Conservation (phyloP, 2,888 invertebrate species). For the Prenolepis imparis region DNA sequence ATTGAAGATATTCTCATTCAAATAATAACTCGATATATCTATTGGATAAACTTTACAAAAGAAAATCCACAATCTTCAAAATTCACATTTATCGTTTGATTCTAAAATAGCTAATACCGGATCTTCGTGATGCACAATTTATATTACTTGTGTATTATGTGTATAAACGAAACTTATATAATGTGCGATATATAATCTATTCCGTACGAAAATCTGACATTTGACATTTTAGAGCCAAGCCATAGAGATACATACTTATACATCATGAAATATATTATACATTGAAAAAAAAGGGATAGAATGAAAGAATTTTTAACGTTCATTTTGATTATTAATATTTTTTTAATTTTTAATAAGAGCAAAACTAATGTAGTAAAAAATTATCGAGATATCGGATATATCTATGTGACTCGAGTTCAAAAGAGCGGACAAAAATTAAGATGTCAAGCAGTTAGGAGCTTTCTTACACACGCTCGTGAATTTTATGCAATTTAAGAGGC, state of each 20-base stretch:
- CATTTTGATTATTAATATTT: neutral
- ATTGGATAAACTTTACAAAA: neutral
- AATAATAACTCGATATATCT: neutral
- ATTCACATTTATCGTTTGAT: neutral
- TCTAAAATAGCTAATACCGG: neutral
- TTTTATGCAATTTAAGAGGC: constrained; percentile 4
- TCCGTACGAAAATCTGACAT: neutral
- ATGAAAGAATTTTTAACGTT: neutral
- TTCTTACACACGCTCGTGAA: neutral
- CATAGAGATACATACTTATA: neutral
- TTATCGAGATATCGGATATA: neutral
- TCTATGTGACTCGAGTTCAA: neutral
- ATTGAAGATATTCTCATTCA: constrained; percentile 16
- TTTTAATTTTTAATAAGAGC: neutral
- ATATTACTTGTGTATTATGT: neutral
- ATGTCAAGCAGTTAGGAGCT: neutral
- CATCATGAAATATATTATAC: too few relatives aligned
- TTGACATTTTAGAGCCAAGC: neutral
- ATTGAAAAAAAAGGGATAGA: constrained; percentile 7
- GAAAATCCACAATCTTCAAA: neutral
- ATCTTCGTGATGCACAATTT: constrained; percentile 6
- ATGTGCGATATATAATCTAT: neutral
- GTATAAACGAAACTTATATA: constrained; percentile 10
- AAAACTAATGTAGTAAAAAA: neutral
- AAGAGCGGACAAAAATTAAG: neutral